These are phyloP conservation scores for Drosophila nr. perissopoda DNA, from an alignment of 2,888 invertebrate species.

Conservation along the genomic window DNA sequence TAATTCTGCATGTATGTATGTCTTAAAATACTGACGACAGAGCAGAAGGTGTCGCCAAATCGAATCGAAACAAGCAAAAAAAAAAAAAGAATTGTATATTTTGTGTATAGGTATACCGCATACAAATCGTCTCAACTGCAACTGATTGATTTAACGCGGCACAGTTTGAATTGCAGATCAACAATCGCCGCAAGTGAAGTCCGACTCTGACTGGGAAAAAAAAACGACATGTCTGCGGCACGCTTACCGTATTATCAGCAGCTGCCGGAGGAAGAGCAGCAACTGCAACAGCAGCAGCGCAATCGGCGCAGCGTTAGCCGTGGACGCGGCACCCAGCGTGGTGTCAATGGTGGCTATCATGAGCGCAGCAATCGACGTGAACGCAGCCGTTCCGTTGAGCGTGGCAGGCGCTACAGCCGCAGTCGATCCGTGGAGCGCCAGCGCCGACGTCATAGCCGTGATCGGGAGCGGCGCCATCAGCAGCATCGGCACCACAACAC, in stretches of 20 bases:
- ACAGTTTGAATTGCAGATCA: slow-evolving; percentile 84
- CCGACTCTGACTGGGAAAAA: slow-evolving; percentile 8
- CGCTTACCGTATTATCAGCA: slow-evolving; percentile 75
- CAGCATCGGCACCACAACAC: slow-evolving; percentile 32
- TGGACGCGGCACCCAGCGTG: slow-evolving; percentile 15
- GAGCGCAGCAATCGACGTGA: slow-evolving; percentile 45
- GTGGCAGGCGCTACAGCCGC: slow-evolving; percentile 50
- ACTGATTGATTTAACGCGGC: slow-evolving; percentile 83
- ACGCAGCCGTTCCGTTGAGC: slow-evolving; percentile 59
- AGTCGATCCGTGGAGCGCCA: slow-evolving; percentile 61
- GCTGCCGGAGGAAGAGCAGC: slow-evolving; percentile 31
- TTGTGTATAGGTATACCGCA: slow-evolving; percentile 75
- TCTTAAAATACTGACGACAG: slow-evolving; percentile 13
- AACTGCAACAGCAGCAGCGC: slow-evolving; percentile 24
- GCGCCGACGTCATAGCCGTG: slow-evolving; percentile 45
- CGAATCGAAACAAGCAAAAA: slow-evolving; percentile 22
- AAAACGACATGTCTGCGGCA: slow-evolving; percentile 62
- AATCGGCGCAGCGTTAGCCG: slow-evolving; percentile 20
- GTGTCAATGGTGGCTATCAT: slow-evolving; percentile 27
- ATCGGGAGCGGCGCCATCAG: slow-evolving; percentile 37
- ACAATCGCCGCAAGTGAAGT: slow-evolving; percentile 25
- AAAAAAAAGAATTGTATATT: slow-evolving; percentile 40
- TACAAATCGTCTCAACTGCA: slow-evolving; percentile 49
- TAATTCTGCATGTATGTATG: slow-evolving; percentile 5
- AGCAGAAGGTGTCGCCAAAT: slow-evolving; percentile 30